phyloP scores from a whole-genome alignment of 2,113 vertebrate species.

The Malurus elegans region DNA sequence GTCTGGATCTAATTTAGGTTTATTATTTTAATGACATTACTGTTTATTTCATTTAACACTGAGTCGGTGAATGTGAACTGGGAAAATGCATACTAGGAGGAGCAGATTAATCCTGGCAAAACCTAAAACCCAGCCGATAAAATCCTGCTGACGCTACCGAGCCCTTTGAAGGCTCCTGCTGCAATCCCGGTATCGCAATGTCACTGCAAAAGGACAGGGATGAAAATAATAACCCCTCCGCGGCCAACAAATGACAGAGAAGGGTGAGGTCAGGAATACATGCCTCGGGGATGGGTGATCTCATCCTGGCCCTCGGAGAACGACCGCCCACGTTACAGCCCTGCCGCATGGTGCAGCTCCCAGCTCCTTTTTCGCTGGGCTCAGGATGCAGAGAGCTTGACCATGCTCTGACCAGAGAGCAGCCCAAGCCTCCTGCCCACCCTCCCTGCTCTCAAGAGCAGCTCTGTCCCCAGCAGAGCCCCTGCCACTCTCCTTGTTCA shows the following conservation, averaged over 20 bases:
- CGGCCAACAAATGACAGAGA: constrained; percentile 35
- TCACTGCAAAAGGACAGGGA: constrained; percentile 26
- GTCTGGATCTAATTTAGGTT: constrained; percentile 40
- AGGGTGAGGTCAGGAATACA: constrained; percentile 59
- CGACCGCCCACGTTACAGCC: constrained; percentile 16
- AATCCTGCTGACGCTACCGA: constrained; percentile 24
- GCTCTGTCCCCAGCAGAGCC: not conserved
- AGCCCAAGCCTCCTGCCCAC: not conserved
- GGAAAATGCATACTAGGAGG: not conserved
- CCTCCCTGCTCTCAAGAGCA: not conserved
- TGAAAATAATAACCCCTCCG: constrained; percentile 59
- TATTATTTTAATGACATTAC: constrained; percentile 59
- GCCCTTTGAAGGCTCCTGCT: constrained; percentile 41
- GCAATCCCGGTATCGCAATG: constrained; percentile 19
- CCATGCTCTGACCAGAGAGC: not conserved
- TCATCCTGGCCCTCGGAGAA: constrained; percentile 46
- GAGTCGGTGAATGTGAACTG: constrained; percentile 19
- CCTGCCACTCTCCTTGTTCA: not conserved
- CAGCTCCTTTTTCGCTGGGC: not conserved
- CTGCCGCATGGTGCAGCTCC: not conserved
- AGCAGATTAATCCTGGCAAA: constrained; percentile 17
- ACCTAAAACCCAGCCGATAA: constrained; percentile 37
- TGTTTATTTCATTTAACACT: constrained; percentile 45
- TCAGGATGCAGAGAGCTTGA: not conserved
- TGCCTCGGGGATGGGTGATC: constrained; percentile 50